These are phyloP conservation scores for Canis aureus DNA, from an alignment of 2,113 vertebrate species.

Conservation along the genomic window DNA sequence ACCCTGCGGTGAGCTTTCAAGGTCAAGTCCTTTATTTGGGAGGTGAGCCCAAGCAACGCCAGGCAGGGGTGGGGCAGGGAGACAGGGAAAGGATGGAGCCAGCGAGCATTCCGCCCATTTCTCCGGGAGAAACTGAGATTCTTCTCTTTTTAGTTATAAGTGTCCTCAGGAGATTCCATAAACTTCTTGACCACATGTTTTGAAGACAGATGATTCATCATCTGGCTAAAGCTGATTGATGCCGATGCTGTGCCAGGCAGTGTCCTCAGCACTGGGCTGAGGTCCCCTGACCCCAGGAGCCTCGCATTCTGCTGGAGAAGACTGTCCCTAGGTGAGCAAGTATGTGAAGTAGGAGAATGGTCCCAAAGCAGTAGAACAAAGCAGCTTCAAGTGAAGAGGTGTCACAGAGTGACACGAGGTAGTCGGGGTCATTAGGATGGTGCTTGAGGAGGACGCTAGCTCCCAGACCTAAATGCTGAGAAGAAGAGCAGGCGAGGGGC, in stretches of 20 bases:
- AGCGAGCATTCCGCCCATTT: background rate
- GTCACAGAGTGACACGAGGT: background rate
- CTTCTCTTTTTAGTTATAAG: background rate
- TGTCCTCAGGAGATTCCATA: background rate
- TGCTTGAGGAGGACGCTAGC: background rate
- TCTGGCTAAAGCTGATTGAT: background rate
- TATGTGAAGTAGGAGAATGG: rapidly evolving
- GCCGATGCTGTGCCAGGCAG: background rate
- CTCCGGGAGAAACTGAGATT: background rate
- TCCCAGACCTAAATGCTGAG: background rate
- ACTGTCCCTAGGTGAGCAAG: background rate
- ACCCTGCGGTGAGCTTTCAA: too few relatives aligned
- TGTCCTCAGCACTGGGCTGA: background rate
- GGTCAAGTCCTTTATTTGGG: background rate
- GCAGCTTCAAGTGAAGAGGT: background rate
- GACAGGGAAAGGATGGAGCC: background rate
- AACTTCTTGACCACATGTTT: background rate
- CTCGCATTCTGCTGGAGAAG: background rate
- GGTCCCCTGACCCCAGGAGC: background rate
- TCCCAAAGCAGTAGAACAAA: background rate
- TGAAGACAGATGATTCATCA: background rate
- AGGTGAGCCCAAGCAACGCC: background rate
- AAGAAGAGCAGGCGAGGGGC: background rate
- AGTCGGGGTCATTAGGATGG: rapidly evolving
- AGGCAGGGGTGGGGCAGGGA: rapidly evolving